phyloP scores from a whole-genome alignment of 1,140 invertebrate genomes.

The Catajapyx aquilonaris region DNA sequence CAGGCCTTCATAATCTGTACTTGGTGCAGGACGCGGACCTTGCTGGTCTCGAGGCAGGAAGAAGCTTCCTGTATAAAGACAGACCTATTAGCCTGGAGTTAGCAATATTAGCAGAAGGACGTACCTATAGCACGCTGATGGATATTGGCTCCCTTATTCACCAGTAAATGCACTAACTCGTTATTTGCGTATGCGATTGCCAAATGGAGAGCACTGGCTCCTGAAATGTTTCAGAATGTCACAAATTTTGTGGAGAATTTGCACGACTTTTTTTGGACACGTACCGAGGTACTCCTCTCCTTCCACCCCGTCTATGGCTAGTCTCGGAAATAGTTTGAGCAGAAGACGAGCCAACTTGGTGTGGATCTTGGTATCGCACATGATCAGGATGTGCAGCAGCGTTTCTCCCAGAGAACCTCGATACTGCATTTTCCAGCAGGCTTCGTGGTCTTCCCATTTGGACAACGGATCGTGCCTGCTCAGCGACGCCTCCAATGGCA shows the following conservation, averaged over 20 bases:
- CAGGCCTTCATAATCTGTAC: conserved; percentile 85
- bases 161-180: conserved; percentile 78
- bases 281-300: conserved; percentile 89
- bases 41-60: conserved; percentile 85
- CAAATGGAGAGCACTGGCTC: conserved; percentile 81
- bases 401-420: conserved; percentile 86
- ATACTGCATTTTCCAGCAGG: conserved; percentile 94
- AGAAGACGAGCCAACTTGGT: conserved; percentile 67
- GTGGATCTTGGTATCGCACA: conserved; percentile 76
- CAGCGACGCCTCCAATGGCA: conserved; percentile 60
- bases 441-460: conserved; percentile 72
- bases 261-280: conserved; percentile 6
- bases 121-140: conserved; percentile 74
- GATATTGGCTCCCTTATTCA: conserved; percentile 75
- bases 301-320: conserved; percentile 85
- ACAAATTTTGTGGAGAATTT: background rate
- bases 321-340: conserved; percentile 72
- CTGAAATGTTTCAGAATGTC: conserved; percentile 20
- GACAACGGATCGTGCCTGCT: conserved; percentile 59
- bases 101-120: conserved; percentile 12
- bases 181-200: conserved; percentile 93
- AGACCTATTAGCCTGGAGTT: background rate
- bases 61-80: conserved; percentile 43
- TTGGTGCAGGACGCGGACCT: conserved; percentile 38
- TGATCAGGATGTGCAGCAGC: conserved; percentile 80